phyloP scores from a whole-genome alignment of 2,113 vertebrate species.

The Ictalurus furcatus region DNA sequence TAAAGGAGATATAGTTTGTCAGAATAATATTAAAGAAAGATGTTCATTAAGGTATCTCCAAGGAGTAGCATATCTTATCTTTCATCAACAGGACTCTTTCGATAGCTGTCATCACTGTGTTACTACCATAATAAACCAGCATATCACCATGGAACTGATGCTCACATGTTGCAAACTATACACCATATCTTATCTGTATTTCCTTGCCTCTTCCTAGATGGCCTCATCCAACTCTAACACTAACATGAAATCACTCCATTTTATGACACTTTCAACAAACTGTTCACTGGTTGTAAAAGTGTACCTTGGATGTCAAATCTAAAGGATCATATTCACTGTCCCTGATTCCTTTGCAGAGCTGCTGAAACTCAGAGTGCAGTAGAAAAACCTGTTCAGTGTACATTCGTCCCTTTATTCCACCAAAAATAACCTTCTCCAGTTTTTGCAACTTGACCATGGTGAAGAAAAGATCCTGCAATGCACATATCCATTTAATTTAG shows the following conservation, averaged over 20 bases:
- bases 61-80: neutral
- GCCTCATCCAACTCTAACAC: neutral
- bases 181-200: neutral
- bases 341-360: slow-evolving; percentile 70
- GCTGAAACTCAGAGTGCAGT: slow-evolving; percentile 70
- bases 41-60: neutral
- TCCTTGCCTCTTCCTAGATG: neutral
- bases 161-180: neutral
- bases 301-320: slow-evolving; percentile 69
- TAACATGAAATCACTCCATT: neutral
- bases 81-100: neutral
- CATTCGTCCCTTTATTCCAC: slow-evolving; percentile 68
- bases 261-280: neutral
- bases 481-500: neutral
- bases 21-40: neutral
- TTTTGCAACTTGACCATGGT: slow-evolving; percentile 77
- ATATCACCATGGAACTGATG: neutral
- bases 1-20: neutral
- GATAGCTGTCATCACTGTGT: neutral
- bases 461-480: slow-evolving; percentile 73
- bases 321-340: slow-evolving; percentile 65
- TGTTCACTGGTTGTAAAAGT: neutral
- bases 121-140: neutral
- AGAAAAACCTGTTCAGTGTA: slow-evolving; percentile 70
- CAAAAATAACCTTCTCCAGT: slow-evolving; percentile 80